These are phyloP conservation scores for Drosophila repletoides DNA, from an alignment of 1,140 invertebrate genomes.

Conservation along the genomic window DNA sequence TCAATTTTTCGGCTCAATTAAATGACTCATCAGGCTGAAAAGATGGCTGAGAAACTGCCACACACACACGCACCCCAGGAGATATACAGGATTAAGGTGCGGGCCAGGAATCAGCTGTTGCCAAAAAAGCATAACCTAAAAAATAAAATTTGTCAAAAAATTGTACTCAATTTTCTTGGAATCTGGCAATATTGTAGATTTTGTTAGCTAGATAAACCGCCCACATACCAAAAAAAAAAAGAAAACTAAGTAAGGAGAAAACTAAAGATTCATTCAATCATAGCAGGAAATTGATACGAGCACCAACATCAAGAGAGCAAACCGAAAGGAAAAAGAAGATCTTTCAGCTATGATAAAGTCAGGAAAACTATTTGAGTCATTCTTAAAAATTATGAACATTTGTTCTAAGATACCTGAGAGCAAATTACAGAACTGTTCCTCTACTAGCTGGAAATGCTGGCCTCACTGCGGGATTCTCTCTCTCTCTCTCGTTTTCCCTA, in stretches of 20 bases:
- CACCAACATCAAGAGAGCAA: conserved; percentile 54
- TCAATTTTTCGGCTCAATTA: conserved; percentile 74
- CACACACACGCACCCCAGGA: conserved; percentile 46
- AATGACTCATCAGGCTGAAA: conserved; percentile 68
- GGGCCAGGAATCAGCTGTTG: conserved; percentile 49
- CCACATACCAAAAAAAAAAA: conserved; percentile 41
- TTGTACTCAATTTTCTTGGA: conserved; percentile 44
- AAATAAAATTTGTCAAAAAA: conserved; percentile 32
- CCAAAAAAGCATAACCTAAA: conserved; percentile 37
- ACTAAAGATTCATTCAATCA: conserved; percentile 71
- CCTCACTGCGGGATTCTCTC: conserved; percentile 41
- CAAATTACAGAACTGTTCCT: conserved; percentile 69
- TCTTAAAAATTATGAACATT: conserved; percentile 81
- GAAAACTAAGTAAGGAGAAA: not conserved
- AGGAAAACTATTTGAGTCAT: conserved; percentile 63
- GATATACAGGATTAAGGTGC: not conserved
- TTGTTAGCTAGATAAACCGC: conserved; percentile 50
- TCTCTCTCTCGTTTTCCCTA: not conserved
- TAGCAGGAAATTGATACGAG: conserved; percentile 72
- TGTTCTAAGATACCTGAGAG: conserved; percentile 70
- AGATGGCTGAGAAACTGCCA: conserved; percentile 42
- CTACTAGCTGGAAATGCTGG: conserved; percentile 21
- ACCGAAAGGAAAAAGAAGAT: conserved; percentile 49
- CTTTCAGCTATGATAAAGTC: conserved; percentile 49
- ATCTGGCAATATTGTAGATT: conserved; percentile 64